phyloP scores from a whole-genome alignment of 2,888 invertebrate genomes.

The Leptura quadrifasciata region DNA sequence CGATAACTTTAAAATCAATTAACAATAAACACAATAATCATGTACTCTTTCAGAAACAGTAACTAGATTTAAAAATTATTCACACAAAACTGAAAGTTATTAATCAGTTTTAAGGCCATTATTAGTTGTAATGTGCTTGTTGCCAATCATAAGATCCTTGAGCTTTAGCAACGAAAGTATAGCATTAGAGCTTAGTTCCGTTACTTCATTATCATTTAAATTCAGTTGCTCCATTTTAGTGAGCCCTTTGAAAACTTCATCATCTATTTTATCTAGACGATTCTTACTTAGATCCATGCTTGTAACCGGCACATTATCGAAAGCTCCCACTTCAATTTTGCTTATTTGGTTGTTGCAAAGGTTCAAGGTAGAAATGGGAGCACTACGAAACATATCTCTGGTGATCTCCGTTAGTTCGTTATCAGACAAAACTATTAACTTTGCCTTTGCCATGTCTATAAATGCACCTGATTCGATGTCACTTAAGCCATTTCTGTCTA shows the following conservation, averaged over 20 bases:
- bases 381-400: background rate
- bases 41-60: too few relatives aligned
- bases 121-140: background rate
- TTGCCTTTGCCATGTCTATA: background rate
- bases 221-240: background rate
- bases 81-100: too few relatives aligned
- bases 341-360: background rate
- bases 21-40: too few relatives aligned
- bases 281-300: background rate
- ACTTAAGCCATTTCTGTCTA: background rate
- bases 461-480: background rate
- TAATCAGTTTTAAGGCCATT: too few relatives aligned
- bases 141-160: background rate
- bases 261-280: background rate
- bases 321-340: slow-evolving; percentile 16
- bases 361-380: background rate
- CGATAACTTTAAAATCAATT: too few relatives aligned
- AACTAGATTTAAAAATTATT: too few relatives aligned
- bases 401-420: slow-evolving; percentile 14
- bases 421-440: background rate
- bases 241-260: slow-evolving; percentile 5
- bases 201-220: background rate
- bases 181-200: background rate
- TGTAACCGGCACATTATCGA: background rate
- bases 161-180: background rate